Base-by-base conservation (phyloP, 2,888 invertebrate species). In the Spodoptera exigua region DNA sequence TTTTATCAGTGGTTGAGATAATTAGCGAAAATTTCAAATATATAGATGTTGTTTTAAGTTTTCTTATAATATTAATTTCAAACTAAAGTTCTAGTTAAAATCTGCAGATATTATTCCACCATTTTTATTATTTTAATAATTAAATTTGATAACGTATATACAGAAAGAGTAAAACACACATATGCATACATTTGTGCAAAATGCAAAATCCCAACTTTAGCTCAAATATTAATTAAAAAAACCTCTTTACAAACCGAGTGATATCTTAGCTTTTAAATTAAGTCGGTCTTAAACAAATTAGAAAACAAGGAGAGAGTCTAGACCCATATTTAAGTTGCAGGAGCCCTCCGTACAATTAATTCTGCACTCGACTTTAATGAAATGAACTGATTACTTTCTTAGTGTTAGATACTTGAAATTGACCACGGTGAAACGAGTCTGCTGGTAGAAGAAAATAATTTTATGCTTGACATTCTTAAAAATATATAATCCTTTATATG, bases 261-360 rank as follows among this genome's bases (percentile, higher is more conserved):
- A 57, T 43, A 51, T 43, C 16, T 13, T 44, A 41, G 39, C 34
- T 55, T 11, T 36, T 52, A 41, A 55, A 72, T 70, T 51, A 46
- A 41, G 44, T 7, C 46, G 12, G 65, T 57, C 48, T 69, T 67
- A 78, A 70, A 74, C 73, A 74, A 83, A 88, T 85, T 85, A 84
- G 79, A 87, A 84, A 83, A 80, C 75, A 66, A 61, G 57, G 55
- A 66, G 65, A 58, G 43, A 59, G 89, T 90, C 90, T 91, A 91
- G 90, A 90, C 90, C 80, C 86, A 88, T 90, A 87, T 79, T 82
- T 91, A 79, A 74, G 51, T 59, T 87, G 62, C 59, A 61, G 67
- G 69, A 79, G 80, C 79, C 72, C 78, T 79, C 78, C 73, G 67
- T 69, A 60, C 82, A 85, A 84, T 87, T 88, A 85, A 85, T 78